These are phyloP conservation scores for Heterohyrax brucei DNA, from an alignment of 2,797 vertebrate species.

Conservation along the genomic window DNA sequence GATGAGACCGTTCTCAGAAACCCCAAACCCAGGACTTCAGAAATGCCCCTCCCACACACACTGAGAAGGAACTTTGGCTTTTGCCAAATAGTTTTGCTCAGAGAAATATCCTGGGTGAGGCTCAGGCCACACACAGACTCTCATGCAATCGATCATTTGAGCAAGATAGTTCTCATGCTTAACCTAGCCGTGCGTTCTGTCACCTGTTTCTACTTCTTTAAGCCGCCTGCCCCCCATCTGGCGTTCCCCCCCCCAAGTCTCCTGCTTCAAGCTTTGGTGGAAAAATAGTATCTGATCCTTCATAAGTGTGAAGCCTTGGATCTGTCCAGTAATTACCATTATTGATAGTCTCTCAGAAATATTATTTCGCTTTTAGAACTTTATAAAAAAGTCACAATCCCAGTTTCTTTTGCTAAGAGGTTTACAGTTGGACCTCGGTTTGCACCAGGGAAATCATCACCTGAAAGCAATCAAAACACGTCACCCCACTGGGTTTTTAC, in stretches of 20 bases:
- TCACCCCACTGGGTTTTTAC: neutral
- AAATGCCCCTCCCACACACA: slow-evolving; percentile 65
- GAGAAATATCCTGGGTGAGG: slow-evolving; percentile 72
- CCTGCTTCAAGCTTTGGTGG: neutral
- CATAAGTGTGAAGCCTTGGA: neutral
- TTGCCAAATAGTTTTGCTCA: slow-evolving; percentile 81
- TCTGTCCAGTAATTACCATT: neutral
- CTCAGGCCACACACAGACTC: slow-evolving; percentile 71
- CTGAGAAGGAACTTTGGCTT: slow-evolving; percentile 60
- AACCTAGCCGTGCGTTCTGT: slow-evolving; percentile 62
- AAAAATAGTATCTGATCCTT: accelerated
- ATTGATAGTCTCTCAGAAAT: neutral
- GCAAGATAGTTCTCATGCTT: slow-evolving; percentile 65
- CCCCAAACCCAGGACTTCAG: slow-evolving; percentile 71
- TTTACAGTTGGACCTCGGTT: neutral
- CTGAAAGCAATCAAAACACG: accelerated
- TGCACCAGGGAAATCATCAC: neutral
- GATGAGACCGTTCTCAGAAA: slow-evolving; percentile 38
- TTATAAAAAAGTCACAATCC: neutral
- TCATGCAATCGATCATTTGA: slow-evolving; percentile 54
- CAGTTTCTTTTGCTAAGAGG: neutral
- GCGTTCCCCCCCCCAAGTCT: accelerated
- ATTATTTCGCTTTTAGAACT: neutral
- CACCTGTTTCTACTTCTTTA: slow-evolving; percentile 68
- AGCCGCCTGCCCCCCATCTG: accelerated